phyloP scores from a whole-genome alignment of 2,113 vertebrate genomes.

The Todiramphus chloris region DNA sequence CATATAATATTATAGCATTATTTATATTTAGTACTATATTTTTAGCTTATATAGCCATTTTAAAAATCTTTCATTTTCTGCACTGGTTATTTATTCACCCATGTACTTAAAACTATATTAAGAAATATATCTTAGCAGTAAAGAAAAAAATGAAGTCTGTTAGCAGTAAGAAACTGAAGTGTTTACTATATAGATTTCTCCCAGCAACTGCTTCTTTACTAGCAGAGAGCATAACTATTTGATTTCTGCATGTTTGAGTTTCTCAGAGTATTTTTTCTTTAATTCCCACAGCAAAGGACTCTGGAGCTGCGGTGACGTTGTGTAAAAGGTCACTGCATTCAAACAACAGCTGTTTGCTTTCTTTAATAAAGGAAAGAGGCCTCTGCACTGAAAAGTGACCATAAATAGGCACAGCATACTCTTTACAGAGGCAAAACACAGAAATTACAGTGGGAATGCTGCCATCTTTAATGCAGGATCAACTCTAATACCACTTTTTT shows the following conservation, averaged over 20 bases:
- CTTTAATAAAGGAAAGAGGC: neutral
- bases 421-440: neutral
- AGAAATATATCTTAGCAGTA: neutral
- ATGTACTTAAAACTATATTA: neutral
- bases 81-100: neutral
- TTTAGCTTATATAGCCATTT: neutral
- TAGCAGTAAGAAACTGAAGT: neutral
- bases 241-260: neutral
- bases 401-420: neutral
- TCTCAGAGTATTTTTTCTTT: neutral
- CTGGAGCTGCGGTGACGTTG: neutral
- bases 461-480: neutral
- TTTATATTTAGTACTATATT: neutral
- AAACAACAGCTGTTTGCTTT: slow-evolving; percentile 6
- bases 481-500: neutral
- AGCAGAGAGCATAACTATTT: neutral
- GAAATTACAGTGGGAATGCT: neutral
- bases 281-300: neutral
- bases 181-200: neutral
- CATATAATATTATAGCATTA: too few species aligned
- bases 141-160: neutral
- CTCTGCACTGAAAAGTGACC: neutral
- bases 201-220: neutral
- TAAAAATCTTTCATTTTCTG: neutral
- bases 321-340: neutral